A percentile compares a stretch with the other conserved stretches of the same genome.
Evolutionary conservation across 2,113 vertebrate genomes (phyloP).

Genomic region (Ceyx margarethae): DNA sequence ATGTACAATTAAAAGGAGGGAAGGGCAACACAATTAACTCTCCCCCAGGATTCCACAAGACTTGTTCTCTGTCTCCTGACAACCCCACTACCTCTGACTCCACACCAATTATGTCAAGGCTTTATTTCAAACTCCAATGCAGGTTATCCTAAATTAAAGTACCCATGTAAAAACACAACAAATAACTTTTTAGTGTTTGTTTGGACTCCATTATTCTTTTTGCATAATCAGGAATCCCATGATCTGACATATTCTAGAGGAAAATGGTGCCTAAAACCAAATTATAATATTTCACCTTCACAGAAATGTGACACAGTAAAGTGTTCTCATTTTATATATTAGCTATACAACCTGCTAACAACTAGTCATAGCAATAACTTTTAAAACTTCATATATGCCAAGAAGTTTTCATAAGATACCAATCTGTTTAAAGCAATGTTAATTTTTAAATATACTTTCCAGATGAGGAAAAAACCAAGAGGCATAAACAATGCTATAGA

Average conservation of each 20-base stretch:
- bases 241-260: background rate
- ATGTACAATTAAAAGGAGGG: background rate
- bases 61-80: background rate
- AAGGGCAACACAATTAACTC: background rate
- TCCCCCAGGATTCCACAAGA: background rate
- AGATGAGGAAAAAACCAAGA: background rate
- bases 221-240: background rate
- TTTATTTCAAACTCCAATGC: background rate
- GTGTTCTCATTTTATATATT: background rate
- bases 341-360: background rate
- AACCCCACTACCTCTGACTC: background rate
- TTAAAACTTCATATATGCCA: background rate
- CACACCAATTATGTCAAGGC: background rate
- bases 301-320: background rate
- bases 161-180: background rate
- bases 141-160: background rate
- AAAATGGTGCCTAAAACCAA: background rate
- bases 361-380: background rate
- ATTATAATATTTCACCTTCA: background rate
- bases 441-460: background rate
- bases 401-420: background rate
- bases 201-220: background rate
- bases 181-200: background rate
- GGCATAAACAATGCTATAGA: background rate
- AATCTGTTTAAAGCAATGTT: background rate